Conservation (phyloP, 2,113 vertebrate species). For the Colistium nudipinnis region DNA sequence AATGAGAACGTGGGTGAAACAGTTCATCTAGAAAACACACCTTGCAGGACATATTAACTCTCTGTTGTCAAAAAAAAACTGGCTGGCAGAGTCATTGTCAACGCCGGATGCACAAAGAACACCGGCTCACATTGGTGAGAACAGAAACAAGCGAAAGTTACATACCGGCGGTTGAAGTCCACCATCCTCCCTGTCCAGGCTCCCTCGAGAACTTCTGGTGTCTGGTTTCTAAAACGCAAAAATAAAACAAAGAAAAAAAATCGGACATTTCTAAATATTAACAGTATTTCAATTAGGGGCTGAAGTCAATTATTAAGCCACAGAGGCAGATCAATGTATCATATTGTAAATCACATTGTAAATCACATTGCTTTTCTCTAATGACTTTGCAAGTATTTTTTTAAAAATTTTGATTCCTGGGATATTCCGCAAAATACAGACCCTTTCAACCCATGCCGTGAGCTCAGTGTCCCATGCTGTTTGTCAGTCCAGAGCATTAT, state of each 20-base stretch:
- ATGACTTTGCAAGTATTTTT: neutral
- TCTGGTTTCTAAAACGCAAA: slow-evolving; percentile 90
- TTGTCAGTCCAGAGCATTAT: neutral
- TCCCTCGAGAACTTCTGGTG: slow-evolving; percentile 91
- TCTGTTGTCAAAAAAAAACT: neutral
- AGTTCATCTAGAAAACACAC: neutral
- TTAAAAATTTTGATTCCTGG: neutral
- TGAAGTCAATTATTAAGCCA: neutral
- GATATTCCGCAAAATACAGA: neutral
- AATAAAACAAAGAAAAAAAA: neutral
- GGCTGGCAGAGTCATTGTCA: neutral
- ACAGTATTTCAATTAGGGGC: neutral
- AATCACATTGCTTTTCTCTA: slow-evolving; percentile 1
- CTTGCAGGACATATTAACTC: neutral
- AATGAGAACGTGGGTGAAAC: neutral
- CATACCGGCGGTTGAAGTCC: slow-evolving; percentile 90
- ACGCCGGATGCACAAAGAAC: neutral
- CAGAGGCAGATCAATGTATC: neutral
- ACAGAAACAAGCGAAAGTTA: slow-evolving; percentile 28
- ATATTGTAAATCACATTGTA: neutral
- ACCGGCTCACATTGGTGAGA: neutral
- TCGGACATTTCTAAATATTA: slow-evolving; percentile 1
- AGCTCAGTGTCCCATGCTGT: neutral
- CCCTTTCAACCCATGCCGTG: neutral
- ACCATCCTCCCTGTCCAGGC: slow-evolving; percentile 91